Conservation (phyloP, 2,797 vertebrate species). For the Macrochelys suwanniensis region DNA sequence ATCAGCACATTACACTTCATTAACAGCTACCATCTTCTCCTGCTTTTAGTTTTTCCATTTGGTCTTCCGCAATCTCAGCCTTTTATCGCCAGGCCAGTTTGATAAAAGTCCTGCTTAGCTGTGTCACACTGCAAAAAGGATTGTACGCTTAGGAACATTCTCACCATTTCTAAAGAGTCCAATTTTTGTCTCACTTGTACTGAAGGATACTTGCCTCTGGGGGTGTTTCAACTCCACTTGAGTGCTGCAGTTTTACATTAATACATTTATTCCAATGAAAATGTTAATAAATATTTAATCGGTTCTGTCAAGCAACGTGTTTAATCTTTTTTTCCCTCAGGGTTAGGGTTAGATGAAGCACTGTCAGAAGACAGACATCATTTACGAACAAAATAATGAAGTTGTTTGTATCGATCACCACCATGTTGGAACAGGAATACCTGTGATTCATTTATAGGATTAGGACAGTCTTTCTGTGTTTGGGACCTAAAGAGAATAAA, state of each 20-base stretch:
- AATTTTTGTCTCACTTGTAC: conserved; percentile 80
- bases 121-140: conserved; percentile 93
- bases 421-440: conserved; percentile 56
- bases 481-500: neutral
- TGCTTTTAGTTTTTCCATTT: conserved; percentile 54
- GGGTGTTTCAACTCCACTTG: conserved; percentile 71
- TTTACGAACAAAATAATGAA: conserved; percentile 64
- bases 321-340: conserved; percentile 67
- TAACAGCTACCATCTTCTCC: conserved; percentile 23
- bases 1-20: conserved; percentile 33
- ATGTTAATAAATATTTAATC: conserved; percentile 89
- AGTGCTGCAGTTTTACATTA: conserved; percentile 84
- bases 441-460: conserved; percentile 65
- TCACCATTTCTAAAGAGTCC: conserved; percentile 78
- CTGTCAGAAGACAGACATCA: conserved; percentile 18
- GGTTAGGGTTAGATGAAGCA: conserved; percentile 33
- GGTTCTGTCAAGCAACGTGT: conserved; percentile 80
- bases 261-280: conserved; percentile 83
- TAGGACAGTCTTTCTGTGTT: conserved; percentile 35
- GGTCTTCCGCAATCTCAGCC: conserved; percentile 78
- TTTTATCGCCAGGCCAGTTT: conserved; percentile 91
- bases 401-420: conserved; percentile 71
- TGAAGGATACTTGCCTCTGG: conserved; percentile 68
- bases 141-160: conserved; percentile 82
- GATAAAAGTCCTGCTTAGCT: conserved; percentile 88